Evolutionary conservation across 2,797 vertebrate species (phyloP), one percentile per base, ranked within the genome.

Genomic region (Peromyscus eremicus): DNA sequence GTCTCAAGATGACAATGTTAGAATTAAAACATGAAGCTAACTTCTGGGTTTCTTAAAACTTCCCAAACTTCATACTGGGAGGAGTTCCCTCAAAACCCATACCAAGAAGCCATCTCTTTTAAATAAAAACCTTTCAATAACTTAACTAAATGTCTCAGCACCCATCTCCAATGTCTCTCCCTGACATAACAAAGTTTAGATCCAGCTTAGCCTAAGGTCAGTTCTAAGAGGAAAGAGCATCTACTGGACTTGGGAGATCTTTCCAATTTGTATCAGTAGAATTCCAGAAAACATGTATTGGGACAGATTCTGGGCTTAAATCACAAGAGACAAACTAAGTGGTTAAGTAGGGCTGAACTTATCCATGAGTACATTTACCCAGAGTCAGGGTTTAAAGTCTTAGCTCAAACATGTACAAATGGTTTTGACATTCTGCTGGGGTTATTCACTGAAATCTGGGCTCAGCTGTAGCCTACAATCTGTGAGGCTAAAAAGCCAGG

Each of bases 321-420:
- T 57, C 40, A 90, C 77, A 40, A 76, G 14, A n/a, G 10, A 70
- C 17, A 93, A 90, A 71, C 62, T 70, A 68, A 34, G 16, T 79
- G 57, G 40, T 88, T 32, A 32, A n/a, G 32, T 85, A 71, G 37
- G 29, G 27, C 43, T 91, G 7, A 76, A 84, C 40, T 91, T 76
- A 80, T 11, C 84, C 32, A 25, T 9, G 6, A 32, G 17, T 27
- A 95, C 29, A 62, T 55, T 95, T 49, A 86, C 89, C 62, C 77
- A 90, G 46, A 91, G 19, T 66, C 40, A n/a, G 49, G 77, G 68
- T 91, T 96, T 92, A 66, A 86, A 92, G 66, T 66, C 17, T 49
- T 57, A 76, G 57, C 46, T 75, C 25, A 91, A 60, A 77, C 32
- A 92, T 3, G 9, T 64, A 52, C 14, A 80, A 76, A 34, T 64